Base-by-base conservation (phyloP, 2,797 vertebrate genomes). In the Pseudochaenichthys georgianus region DNA sequence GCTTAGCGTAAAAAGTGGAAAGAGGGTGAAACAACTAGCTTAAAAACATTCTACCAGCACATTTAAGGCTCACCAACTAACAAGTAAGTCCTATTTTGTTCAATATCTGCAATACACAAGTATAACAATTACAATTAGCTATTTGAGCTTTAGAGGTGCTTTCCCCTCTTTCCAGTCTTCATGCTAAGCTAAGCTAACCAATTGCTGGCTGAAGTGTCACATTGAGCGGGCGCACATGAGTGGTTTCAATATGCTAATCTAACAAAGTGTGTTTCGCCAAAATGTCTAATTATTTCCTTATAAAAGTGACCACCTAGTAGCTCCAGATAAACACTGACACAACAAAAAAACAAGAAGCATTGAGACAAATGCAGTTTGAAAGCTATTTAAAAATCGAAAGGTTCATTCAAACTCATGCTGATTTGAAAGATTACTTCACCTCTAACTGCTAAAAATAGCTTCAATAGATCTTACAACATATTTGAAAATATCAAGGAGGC, bases 371-470 rank as follows among this genome's bases (percentile, higher is more conserved):
- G 9, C n/a, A n/a, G 23, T 68, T 63, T 45, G 57, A 67, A 73
- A 73, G 34, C 21, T 31, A 5, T 19, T 74, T 48, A 17, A 43
- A 23, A 19, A 54, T 34, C 19, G 6, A 13, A 13, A 78, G 7
- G 23, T 58, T 81, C 17, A 61, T 73, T 65, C 17, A 13, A 62
- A 38, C 45, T 69, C 64, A 47, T 38, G 23, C 43, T 41, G 64
- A 81, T 52, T 15, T 64, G 42, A 74, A 53, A 78, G 28, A 54
- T 73, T 48, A 42, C 31, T 10, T 83, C 62, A 73, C 47, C 23
- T 51, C 46, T 17, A 57, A 59, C 31, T n/a, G 19, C 52, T 64
- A 70, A 81, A 87, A 82, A 84, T 75, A 78, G 3, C 70, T 75
- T 81, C 67, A 70, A 19, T 54, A 46, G 41, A 72, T 51, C 52